Evolutionary conservation across 2,888 invertebrate genomes (phyloP), one percentile per base, ranked within the genome.

Genomic region (Cylindroiulus punctatus): DNA sequence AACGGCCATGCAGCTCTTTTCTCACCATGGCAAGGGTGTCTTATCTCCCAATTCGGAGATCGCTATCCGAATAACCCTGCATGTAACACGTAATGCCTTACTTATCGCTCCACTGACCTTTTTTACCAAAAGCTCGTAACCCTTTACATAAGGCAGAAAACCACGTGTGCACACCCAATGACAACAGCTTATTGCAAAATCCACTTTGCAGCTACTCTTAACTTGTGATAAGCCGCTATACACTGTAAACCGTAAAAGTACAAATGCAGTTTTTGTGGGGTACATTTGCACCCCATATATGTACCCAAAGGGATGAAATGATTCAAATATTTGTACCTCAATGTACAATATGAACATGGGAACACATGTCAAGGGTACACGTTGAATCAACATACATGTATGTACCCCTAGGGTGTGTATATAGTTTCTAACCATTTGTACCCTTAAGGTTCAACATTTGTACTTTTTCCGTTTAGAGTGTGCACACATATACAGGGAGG

Each of bases 111-210:
- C 0, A 17, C 26, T 76, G 30, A 32, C 30, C 76, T 32, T 76
- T 14, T 14, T 1, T 14, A n/a, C n/a, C n/a, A 17, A 30, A 14
- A 30, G 30, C 76, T 30, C 30, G 30, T 14, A 76, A 76, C 76
- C 76, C 76, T 76, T 76, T 76, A 76, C 76, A 76, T 32, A 76
- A 76, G 32, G 26, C 76, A 76, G 76, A 76, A 76, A 76, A 76
- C 30, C 76, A 76, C 17, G 76, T 17, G 76, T 17, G 30, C 65
- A 65, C 65, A 65, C 65, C 65, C 65, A 26, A 26, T 52, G n/a
- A n/a, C 52, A 52, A 52, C 65, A 65, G 65, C 14, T 76, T 12
- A 30, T 76, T 76, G 76, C 17, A 30, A 30, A 76, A 76, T 76
- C 14, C 76, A 30, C 57, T 65, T 17, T 17, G 30, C n/a, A 12